Conservation (phyloP, 2,797 vertebrate genomes). For the Gambelia wislizenii region DNA sequence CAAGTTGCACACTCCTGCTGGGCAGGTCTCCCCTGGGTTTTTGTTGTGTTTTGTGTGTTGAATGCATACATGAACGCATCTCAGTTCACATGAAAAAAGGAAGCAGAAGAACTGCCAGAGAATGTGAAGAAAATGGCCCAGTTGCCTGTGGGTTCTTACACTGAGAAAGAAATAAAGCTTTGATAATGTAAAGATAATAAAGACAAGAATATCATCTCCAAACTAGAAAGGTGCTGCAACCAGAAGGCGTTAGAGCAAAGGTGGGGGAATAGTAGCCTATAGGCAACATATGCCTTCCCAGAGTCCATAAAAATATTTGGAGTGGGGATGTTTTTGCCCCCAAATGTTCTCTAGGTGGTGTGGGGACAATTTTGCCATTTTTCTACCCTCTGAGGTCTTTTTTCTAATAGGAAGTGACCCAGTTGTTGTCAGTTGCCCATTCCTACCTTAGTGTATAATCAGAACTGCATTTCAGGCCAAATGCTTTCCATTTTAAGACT, state of each 20-base stretch:
- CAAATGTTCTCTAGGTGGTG: too few relatives aligned
- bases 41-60: neutral
- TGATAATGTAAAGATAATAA: rapidly evolving
- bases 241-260: neutral
- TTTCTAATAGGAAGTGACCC: too few relatives aligned
- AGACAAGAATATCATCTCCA: constrained; percentile 24
- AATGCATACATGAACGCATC: neutral
- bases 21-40: neutral
- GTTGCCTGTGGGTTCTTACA: neutral
- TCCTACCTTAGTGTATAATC: neutral
- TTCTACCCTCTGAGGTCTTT: too few relatives aligned
- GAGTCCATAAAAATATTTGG: neutral
- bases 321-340: too few relatives aligned
- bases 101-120: neutral
- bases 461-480: neutral
- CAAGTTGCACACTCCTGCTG: neutral
- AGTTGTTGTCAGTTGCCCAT: too few relatives aligned
- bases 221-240: neutral
- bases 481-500: neutral
- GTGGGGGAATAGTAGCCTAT: too few relatives aligned
- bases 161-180: neutral
- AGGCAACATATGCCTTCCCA: too few relatives aligned
- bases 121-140: neutral
- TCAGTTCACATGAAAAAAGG: neutral
- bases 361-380: neutral